Evolutionary conservation across 2,888 invertebrate species (phyloP), one percentile per base, ranked within the genome.

Genomic region (Orchestes rusci): DNA sequence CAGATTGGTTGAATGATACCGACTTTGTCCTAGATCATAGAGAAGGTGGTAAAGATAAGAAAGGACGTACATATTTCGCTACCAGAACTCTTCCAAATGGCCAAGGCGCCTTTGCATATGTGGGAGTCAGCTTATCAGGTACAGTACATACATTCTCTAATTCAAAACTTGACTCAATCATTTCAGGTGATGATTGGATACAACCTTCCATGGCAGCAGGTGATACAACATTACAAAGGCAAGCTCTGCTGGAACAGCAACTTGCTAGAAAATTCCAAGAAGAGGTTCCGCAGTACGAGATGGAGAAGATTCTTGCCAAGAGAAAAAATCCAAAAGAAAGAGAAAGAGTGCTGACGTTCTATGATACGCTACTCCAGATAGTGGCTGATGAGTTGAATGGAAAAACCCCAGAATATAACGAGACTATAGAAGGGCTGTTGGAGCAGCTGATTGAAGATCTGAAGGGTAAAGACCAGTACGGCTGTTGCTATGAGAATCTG

Each of bases 11-110:
- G 18, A 54, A 63, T 33, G 66, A 68, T 20, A 54, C 54, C 3
- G 56, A 57, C 5, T 55, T 51, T 16, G 46, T 50, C 3, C 33
- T 53, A 2, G 48, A 50, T 35, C 55, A 45, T 4, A 53, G 55
- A 4, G 34, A 32, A 3, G 12, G 12, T 3, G 30, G 27, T 3
- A 34, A 36, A 2, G 60, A 62, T 12, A 62, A 57, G 34, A 54
- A 57, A 38, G 71, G 70, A 23, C 58, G 71, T 48, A 71, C 70
- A 1, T 71, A 71, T 56, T 58, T 71, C n/a, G 72, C 72, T 3
- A 69, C 71, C 4, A 59, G 69, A 45, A 63, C 64, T 3, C 56
- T 72, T 43, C 70, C 70, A 1, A 61, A 66, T 28, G 67, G 70
- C 17, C 63, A 64, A 48, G 72, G 71, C 8, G 69, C 70, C 2